Conservation (phyloP, 1,140 invertebrate genomes). For the Caenorhabditis brenneri region DNA sequence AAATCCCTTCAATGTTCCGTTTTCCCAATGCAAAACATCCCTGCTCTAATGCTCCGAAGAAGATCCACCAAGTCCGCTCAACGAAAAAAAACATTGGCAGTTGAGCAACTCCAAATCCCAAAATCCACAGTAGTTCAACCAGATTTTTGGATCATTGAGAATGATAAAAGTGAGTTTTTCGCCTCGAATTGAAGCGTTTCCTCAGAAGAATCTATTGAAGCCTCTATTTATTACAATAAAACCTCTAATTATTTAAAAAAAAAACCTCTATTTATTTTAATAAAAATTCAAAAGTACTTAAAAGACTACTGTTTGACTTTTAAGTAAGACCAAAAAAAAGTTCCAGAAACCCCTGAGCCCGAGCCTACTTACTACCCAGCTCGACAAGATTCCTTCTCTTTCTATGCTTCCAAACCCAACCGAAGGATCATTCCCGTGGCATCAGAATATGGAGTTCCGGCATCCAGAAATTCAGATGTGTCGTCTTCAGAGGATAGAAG, state of each 20-base stretch:
- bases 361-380: not conserved
- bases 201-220: too few species aligned
- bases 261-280: too few species aligned
- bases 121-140: not conserved
- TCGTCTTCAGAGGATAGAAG: slow-evolving; percentile 27
- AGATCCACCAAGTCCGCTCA: not conserved
- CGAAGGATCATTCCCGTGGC: slow-evolving; percentile 12
- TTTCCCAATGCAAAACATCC: slow-evolving; percentile 43
- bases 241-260: too few species aligned
- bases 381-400: not conserved
- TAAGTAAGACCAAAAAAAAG: not conserved
- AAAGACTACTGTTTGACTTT: too few species aligned
- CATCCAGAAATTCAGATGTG: not conserved
- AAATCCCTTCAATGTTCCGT: slow-evolving; percentile 45
- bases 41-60: not conserved
- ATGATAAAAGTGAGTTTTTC: not conserved
- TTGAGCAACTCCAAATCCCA: slow-evolving; percentile 10
- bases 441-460: slow-evolving; percentile 20
- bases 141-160: slow-evolving; percentile 44
- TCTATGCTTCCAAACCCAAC: slow-evolving; percentile 44
- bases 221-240: too few species aligned
- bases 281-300: too few species aligned
- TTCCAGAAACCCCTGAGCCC: not conserved
- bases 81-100: not conserved
- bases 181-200: too few species aligned